phyloP scores from a whole-genome alignment of 1,140 invertebrate species.

The Gonatopus flavifemur region DNA sequence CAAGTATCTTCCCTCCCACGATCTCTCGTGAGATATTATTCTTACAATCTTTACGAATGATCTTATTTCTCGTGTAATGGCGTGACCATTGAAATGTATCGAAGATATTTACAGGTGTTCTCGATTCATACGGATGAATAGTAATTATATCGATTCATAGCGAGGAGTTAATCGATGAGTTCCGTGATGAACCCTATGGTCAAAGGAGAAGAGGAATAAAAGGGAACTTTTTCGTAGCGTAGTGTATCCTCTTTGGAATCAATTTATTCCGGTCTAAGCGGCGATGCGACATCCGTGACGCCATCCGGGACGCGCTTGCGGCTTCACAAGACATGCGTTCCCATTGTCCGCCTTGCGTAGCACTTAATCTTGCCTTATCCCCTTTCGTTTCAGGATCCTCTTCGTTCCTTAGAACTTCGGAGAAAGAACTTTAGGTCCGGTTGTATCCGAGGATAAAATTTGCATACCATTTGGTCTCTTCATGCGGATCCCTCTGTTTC shows the following conservation, averaged over 20 bases:
- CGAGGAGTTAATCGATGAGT: conserved; percentile 7
- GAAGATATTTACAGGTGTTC: too few species aligned
- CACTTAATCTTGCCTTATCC: conserved; percentile 32
- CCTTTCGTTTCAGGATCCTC: conserved; percentile 8
- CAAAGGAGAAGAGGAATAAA: background rate
- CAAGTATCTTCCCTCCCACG: too few species aligned
- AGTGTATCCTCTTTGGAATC: too few species aligned
- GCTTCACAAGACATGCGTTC: conserved; percentile 22
- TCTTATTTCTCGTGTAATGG: too few species aligned
- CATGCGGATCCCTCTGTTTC: too few species aligned
- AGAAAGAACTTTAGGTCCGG: too few species aligned
- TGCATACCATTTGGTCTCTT: conserved; percentile 7
- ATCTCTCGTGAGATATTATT: too few species aligned
- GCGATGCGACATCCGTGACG: conserved; percentile 21
- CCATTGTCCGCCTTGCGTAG: conserved; percentile 25
- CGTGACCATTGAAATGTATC: too few species aligned
- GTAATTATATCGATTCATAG: too few species aligned
- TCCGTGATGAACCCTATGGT: background rate
- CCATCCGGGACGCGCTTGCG: conserved; percentile 13
- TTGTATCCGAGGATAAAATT: conserved; percentile 19
- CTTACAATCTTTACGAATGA: too few species aligned
- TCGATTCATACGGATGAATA: too few species aligned
- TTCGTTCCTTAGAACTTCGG: background rate
- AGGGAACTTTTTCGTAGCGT: conserved; percentile 11
- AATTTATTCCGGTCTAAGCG: conserved; percentile 26